Evolutionary conservation across 1,140 invertebrate genomes (phyloP), one percentile per base, ranked within the genome.

Genomic region (Luehdorfia chinensis): DNA sequence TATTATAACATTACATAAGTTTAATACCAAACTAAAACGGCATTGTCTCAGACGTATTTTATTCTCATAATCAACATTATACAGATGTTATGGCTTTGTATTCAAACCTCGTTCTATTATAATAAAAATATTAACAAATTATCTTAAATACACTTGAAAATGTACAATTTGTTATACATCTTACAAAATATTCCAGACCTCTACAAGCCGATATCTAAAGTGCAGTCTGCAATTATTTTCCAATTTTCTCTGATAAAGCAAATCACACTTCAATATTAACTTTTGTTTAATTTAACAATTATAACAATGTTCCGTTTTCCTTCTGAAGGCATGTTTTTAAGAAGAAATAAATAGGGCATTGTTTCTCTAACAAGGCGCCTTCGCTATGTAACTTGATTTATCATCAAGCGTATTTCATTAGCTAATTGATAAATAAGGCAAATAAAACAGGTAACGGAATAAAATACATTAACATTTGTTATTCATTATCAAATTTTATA

Each of bases 41-140:
- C 11, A 11, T 11, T 50, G 36, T 59, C 51, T 62, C 56, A 47
- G 60, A 66, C 59, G 69, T 70, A 77, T 80, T 81, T 81, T 83
- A 80, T 80, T 80, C 73, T 79, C 62, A 76, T 79, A 74, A 73
- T 78, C 72, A 85, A 86, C 77, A 84, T 80, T 73, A 80, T 86
- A 84, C 77, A 84, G 79, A 81, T 80, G 79, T 84, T 85, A 85
- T 78, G 77, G 79, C 75, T 86, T 81, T 74, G 66, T 76, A 78
- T 80, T 81, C 74, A 85, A 83, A 78, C 75, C 75, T 77, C 58
- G 53, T 73, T 77, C 68, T 81, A 76, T 75, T 68, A 75, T 84
- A 79, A 84, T 85, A 79, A 84, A 84, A 84, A 84, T 86, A 84
- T 84, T 81, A 83, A 86, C 78, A 84, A 83, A 78, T 81, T 84